Base-by-base conservation (phyloP, 1,140 invertebrate genomes). In the Rhyzopertha dominica region DNA sequence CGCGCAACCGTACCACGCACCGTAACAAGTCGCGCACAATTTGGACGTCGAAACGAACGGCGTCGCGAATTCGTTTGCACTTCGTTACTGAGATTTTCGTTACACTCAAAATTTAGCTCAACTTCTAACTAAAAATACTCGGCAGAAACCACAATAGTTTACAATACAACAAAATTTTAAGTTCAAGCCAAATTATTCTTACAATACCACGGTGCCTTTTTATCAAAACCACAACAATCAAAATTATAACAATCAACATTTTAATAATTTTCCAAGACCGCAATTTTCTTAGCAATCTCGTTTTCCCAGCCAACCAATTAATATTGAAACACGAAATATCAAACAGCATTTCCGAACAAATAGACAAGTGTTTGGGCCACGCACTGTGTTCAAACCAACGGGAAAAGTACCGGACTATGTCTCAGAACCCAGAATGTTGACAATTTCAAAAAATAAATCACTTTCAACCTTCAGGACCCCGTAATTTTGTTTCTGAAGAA, bases 281-380 rank as follows among this genome's bases (percentile, higher is more conserved):
- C 30, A 32, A 32, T 32, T 18, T 32, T 32, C 19, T 32, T 32
- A 14, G 16, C 30, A 32, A 43, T 35, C 18, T 20, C 46, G 20
- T 47, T 54, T 54, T 20, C 49, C 53, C 25, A 35, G 36, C 16
- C 49, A 48, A 35, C 44, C 49, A 20, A 45, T 48, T 28, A 25
- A 35, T 5, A 9, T 51, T 19, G 36, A 41, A 44, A 24, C 49
- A 13, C 17, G 30, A 26, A 34, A 39, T 18, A 26, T 40, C 12
- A 24, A 36, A 30, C 14, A 39, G 10, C 34, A 48, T 34, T 51
- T 41, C 24, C 43, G 34, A 12, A 54, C 53, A 17, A 51, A 51
- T 28, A 10, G 13, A 24, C 40, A 54, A 43, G 49, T 51, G 7
- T 54, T 54, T 34, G 49, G 49, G 2, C 34, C 26, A 39, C 44